phyloP scores from a whole-genome alignment of 2,113 vertebrate species.

The Microcebus ravelobensis region DNA sequence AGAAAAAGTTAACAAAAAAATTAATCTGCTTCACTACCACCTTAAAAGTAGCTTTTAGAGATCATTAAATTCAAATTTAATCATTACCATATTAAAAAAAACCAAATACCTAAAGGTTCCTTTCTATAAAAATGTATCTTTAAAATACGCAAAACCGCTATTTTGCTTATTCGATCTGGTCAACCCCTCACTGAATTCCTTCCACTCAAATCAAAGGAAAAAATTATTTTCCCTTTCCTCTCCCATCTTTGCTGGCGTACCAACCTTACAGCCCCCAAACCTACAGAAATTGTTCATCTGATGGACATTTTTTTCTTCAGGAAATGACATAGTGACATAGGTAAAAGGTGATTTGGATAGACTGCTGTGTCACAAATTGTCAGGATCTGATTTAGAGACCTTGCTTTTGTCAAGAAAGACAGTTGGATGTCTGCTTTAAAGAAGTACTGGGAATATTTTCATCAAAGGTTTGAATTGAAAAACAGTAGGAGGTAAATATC shows the following conservation, averaged over 20 bases:
- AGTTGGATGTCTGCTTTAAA: constrained; percentile 90
- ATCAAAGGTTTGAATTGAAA: constrained; percentile 94
- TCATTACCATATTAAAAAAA: constrained; percentile 44
- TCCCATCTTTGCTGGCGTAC: background rate
- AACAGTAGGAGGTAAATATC: constrained; percentile 93
- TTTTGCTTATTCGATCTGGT: constrained; percentile 46
- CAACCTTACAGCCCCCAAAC: constrained; percentile 62
- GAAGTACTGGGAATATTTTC: constrained; percentile 92
- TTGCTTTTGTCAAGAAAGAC: constrained; percentile 92
- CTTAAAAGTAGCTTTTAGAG: constrained; percentile 37
- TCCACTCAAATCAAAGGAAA: constrained; percentile 72
- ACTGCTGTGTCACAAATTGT: constrained; percentile 96
- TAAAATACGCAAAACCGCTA: constrained; percentile 61
- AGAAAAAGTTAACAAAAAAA: constrained; percentile 55
- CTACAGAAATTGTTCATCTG: constrained; percentile 84
- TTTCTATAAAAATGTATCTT: constrained; percentile 40
- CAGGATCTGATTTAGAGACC: constrained; percentile 94
- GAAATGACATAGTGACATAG: constrained; percentile 93
- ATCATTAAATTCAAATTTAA: background rate
- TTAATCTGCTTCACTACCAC: background rate
- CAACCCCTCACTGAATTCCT: constrained; percentile 75
- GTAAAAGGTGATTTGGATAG: constrained; percentile 93
- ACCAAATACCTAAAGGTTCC: constrained; percentile 50
- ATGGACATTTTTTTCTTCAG: constrained; percentile 88
- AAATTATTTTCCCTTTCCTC: constrained; percentile 59